These are phyloP conservation scores for Tolmerus cingulatus DNA, from an alignment of 2,888 invertebrate genomes.

Conservation along the genomic window DNA sequence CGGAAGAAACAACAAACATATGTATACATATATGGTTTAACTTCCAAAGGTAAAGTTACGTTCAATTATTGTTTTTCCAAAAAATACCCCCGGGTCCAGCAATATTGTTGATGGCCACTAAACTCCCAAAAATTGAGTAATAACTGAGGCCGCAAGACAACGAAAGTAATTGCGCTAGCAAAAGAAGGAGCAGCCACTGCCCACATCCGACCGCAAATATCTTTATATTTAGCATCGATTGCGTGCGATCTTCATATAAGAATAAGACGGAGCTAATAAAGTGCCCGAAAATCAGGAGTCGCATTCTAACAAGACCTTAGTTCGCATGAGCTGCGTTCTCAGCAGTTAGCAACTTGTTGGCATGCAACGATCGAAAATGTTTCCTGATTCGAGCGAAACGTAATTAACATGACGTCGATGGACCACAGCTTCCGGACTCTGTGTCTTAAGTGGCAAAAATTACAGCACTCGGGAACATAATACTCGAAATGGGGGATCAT, in stretches of 20 bases:
- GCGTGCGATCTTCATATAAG: constrained; percentile 2
- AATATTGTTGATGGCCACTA: not conserved
- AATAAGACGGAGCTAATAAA: not conserved
- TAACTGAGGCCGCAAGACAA: not conserved
- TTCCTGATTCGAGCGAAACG: not conserved
- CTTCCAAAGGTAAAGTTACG: not conserved
- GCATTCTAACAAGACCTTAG: constrained; percentile 5
- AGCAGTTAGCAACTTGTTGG: not conserved
- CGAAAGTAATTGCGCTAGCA: not conserved
- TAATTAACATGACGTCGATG: not conserved
- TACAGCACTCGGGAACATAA: not conserved
- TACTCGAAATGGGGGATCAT: not conserved
- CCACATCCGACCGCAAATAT: not conserved
- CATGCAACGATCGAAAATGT: not conserved
- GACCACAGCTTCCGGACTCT: not conserved
- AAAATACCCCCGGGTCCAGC: not conserved
- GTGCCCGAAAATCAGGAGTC: not conserved
- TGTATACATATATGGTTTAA: not conserved
- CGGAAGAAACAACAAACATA: not conserved
- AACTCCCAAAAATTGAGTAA: constrained; percentile 4
- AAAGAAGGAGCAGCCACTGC: not conserved
- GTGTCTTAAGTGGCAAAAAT: constrained; percentile 6
- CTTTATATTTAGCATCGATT: not conserved
- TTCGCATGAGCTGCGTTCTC: not conserved
- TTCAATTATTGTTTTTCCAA: not conserved